Base-by-base conservation (phyloP, 35 echinoderm and acorn worm genomes). In the Hemicentrotus pulcherrimus region DNA sequence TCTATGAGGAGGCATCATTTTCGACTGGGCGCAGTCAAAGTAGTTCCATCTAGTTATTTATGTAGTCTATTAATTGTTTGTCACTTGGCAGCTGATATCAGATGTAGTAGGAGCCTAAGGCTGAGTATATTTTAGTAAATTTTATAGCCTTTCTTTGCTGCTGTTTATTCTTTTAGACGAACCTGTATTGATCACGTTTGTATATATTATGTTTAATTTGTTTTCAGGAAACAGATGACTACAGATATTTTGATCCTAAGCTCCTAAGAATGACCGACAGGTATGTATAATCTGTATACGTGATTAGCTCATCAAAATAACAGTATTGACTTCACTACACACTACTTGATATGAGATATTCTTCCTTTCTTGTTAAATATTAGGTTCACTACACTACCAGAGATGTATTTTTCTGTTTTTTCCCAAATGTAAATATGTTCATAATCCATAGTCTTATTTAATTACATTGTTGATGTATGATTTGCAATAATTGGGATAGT, bases 191-290 rank as follows among this genome's bases (percentile, higher is more conserved):
- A 24, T 24, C 24, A 24, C 0, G 61, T 28, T 71, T 28, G 7
- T 78, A 78, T 28, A 28, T 28, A 70, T 70, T 70, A 6, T 28
- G 22, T 78, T 78, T 78, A 0, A 78, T 28, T 78, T 78, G 65
- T n/a, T 46, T 94, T 59, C 91, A 99, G 97, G 98, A 99, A 94
- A 99, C 98, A 32, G 98, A 99, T 92, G 98, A 99, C 48, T 97
- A 98, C 61, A 96, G 98, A 91, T 99, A 99, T 94, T 99, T 99
- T 98, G 98, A 99, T 52, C 98, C 98, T 46, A 99, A 99, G 94
- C 91, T 97, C 91, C 86, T 99, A 18, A 88, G 98, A 95, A 95
- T 97, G 61, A 96, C 95, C 4, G 98, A 99, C 94, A 97, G 97
- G 98, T 99, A 92, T 90, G 96, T 94, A 59, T 35, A 78, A n/a